phyloP scores from a whole-genome alignment of 2,888 invertebrate genomes.

The Gryllus longicercus region DNA sequence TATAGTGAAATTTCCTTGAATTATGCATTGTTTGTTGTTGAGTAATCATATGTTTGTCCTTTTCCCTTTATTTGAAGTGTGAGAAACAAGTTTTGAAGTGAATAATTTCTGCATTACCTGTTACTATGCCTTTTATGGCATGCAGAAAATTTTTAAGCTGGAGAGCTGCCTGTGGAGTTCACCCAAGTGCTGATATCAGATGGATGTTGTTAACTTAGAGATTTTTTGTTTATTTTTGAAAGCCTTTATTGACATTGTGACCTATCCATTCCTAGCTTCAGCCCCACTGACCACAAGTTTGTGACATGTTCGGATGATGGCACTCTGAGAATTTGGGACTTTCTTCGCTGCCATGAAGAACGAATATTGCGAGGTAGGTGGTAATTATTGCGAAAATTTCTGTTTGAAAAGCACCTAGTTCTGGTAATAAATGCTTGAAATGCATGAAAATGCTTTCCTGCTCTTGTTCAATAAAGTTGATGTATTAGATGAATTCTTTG shows the following conservation, averaged over 20 bases:
- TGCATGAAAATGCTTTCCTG: not conserved
- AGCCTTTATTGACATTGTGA: conserved; percentile 11
- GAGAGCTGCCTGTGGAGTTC: too few species aligned
- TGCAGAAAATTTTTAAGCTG: too few species aligned
- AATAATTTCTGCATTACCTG: too few species aligned
- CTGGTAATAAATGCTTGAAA: not conserved
- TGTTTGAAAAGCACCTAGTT: not conserved
- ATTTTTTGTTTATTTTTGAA: not conserved
- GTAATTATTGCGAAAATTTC: not conserved
- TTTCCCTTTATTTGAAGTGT: too few species aligned
- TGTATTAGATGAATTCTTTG: not conserved
- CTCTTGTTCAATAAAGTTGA: not conserved
- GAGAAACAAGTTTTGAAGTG: too few species aligned
- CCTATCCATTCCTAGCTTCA: conserved; percentile 69
- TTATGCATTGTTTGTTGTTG: too few species aligned
- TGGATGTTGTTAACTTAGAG: not conserved
- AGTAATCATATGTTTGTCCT: too few species aligned
- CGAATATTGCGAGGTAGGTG: conserved; percentile 74
- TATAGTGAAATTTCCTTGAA: too few species aligned
- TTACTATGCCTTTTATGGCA: too few species aligned
- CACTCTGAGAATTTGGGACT: conserved; percentile 98
- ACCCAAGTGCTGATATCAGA: not conserved
- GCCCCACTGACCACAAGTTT: conserved; percentile 97
- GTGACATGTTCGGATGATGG: conserved; percentile 99
- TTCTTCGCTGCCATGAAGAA: conserved; percentile 94